Percentiles rank a stretch among this genome's conserved stretches.
Conservation (phyloP, 2,113 vertebrate species). For the Myocastor coypus region DNA sequence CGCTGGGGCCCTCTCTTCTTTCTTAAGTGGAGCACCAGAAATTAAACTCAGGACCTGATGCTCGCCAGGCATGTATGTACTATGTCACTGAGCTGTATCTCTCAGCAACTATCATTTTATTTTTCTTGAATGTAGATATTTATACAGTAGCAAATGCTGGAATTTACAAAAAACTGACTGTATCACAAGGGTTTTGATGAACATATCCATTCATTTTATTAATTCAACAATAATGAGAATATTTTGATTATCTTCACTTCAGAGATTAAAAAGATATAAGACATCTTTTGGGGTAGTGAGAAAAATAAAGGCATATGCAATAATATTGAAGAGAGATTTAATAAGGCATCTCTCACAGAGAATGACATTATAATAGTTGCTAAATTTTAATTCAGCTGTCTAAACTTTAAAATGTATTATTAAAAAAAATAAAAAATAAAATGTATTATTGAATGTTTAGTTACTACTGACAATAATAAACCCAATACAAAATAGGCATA, state of each 20-base stretch:
- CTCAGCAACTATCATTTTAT: not conserved
- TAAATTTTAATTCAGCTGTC: conserved; percentile 53
- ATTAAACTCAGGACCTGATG: too few relatives aligned
- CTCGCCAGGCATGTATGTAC: not conserved
- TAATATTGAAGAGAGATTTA: conserved; percentile 36
- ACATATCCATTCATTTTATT: not conserved
- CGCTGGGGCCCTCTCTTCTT: too few relatives aligned
- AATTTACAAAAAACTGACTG: not conserved
- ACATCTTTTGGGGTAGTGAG: conserved; percentile 10
- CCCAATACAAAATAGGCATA: not conserved
- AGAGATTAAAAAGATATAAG: conserved; percentile 21
- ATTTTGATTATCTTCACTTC: conserved; percentile 10
- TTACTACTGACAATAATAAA: conserved; percentile 12
- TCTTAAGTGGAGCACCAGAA: too few relatives aligned
- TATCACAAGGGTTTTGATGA: not conserved
- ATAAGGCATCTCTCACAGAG: not conserved
- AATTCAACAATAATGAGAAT: not conserved
- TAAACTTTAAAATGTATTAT: too few relatives aligned
- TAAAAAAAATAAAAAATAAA: too few relatives aligned
- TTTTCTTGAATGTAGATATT: not conserved
- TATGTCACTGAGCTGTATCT: not conserved
- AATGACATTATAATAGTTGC: conserved; percentile 9
- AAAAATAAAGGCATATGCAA: conserved; percentile 5
- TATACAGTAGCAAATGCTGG: not conserved
- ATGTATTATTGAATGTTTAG: not conserved